phyloP scores from a whole-genome alignment of 2,113 vertebrate species.

The Hymenochirus boettgeri region DNA sequence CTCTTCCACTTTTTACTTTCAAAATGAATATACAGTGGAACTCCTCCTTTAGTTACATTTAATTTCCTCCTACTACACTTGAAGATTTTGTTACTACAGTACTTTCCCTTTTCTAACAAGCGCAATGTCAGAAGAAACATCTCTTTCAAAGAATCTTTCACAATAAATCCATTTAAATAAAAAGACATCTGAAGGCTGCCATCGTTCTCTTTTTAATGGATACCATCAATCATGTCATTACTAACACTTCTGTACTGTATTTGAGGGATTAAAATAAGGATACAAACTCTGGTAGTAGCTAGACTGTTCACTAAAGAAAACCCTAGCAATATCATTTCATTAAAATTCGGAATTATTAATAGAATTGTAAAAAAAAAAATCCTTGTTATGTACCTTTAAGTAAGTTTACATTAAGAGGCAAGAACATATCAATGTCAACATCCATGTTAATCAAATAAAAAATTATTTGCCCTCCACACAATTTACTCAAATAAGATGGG shows the following conservation, averaged over 20 bases:
- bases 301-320: slow-evolving; percentile 2
- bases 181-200: slow-evolving; percentile 41
- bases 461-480: no score
- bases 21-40: no score
- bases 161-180: slow-evolving; percentile 43
- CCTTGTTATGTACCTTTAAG: slow-evolving; percentile 15
- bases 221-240: slow-evolving; percentile 39
- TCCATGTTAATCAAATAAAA: no score
- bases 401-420: slow-evolving; percentile 9
- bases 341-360: neutral
- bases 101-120: slow-evolving; percentile 17
- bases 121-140: slow-evolving; percentile 6
- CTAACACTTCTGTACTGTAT: slow-evolving; percentile 29
- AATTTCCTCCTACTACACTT: neutral
- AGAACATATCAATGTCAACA: slow-evolving; percentile 7
- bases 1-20: no score
- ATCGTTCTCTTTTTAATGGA: slow-evolving; percentile 41
- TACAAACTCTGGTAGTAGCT: slow-evolving; percentile 11
- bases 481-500: no score
- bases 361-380: slow-evolving; percentile 7
- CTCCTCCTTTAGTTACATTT: no score
- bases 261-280: slow-evolving; percentile 24
- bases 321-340: neutral
- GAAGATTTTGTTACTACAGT: slow-evolving; percentile 9
- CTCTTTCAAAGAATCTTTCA: slow-evolving; percentile 40